Evolutionary conservation across 1,140 invertebrate genomes (phyloP), one percentile per base, ranked within the genome.

Genomic region (Temnothorax longispinosus): DNA sequence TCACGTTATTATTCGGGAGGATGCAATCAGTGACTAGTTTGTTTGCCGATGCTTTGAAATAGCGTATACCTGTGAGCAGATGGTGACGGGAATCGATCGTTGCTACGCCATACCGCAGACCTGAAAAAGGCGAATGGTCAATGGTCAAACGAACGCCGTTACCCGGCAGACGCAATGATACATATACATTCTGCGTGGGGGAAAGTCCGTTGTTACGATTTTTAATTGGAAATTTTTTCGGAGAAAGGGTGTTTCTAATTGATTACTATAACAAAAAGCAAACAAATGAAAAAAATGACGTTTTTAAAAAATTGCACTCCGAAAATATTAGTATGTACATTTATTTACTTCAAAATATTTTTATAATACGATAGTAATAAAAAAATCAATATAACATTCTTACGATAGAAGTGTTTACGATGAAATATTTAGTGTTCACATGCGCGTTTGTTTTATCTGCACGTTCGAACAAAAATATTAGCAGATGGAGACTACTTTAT

Each of bases 201-300:
- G 38, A 58, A 41, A 74, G 41, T 11, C 27, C 69, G 54, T 50
- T 47, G 80, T 62, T 84, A 84, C 69, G 44, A 84, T 84, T 84
- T 84, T 84, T 84, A 84, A 84, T 84, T 84, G 44, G 69, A 84
- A 84, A 75, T 62, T 74, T 75, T 65, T 75, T 81, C 62, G 47
- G 69, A 62, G 67, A n/a, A 41, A 27, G 41, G 2, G n/a, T 60
- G 21, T 84, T 75, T 75, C 41, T 84, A 74, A 84, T 84, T 84
- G 69, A 84, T 27, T 50, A 38, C 13, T 52, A 58, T 60, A 62
- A 60, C 65, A 71, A 71, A 58, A 27, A 56, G 11, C 15, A 27
- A 32, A 38, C 38, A 18, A 47, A 27, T 10, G 50, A 41, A 77
- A 64, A 84, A 75, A 75, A 58, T n/a, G 18, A 74, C 62, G 2